A percentile compares a stretch with the other conserved stretches of the same genome.
phyloP scores from a whole-genome alignment of 2,888 invertebrate species.

The Pheosia tremula region DNA sequence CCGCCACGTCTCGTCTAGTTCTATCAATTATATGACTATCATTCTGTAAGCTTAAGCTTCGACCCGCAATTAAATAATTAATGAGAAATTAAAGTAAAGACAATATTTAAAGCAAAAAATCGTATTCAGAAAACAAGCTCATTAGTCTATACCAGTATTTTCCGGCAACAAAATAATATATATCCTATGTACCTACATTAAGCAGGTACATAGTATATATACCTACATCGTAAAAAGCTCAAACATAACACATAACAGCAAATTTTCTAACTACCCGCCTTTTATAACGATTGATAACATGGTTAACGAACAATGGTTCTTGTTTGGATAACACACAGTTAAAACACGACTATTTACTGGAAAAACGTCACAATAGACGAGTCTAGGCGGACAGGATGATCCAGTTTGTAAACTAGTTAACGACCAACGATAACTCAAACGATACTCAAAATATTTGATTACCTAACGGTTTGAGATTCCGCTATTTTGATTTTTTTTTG shows the following conservation, averaged over 20 bases:
- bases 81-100: no score
- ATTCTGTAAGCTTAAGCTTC: no score
- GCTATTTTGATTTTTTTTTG: no score
- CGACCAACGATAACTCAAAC: background rate
- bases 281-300: constrained; percentile 9
- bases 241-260: constrained; percentile 2
- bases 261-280: constrained; percentile 5
- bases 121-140: background rate
- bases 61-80: no score
- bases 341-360: constrained; percentile 22
- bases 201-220: background rate
- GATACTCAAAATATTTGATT: no score
- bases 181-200: background rate
- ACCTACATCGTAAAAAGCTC: background rate
- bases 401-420: constrained; percentile 33
- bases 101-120: no score
- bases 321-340: constrained; percentile 29
- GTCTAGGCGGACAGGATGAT: constrained; percentile 3
- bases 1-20: no score
- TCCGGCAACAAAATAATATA: constrained; percentile 9
- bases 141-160: constrained; percentile 33
- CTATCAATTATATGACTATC: no score
- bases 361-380: constrained; percentile 40
- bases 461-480: no score
- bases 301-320: constrained; percentile 20